Conservation (phyloP, 2,888 invertebrate genomes). For the Anoncus sp. region DNA sequence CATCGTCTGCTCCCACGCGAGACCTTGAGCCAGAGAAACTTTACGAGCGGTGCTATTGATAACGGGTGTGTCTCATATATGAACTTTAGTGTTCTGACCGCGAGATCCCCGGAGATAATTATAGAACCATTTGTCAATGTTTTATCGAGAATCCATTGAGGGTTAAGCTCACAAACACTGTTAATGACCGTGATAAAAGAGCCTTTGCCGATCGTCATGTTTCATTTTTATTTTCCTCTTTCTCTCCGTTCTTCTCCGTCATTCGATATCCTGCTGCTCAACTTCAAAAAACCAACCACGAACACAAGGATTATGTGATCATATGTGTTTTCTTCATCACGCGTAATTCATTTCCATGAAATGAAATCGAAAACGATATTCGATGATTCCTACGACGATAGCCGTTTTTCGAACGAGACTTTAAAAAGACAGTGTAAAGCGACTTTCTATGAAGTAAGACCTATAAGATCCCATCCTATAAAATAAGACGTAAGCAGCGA, state of each 20-base stretch:
- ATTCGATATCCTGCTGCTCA: not conserved
- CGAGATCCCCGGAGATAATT: conserved; percentile 43
- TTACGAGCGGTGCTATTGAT: conserved; percentile 25
- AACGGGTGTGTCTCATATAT: not conserved
- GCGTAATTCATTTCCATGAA: no score
- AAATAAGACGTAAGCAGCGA: no score
- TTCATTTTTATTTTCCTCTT: not conserved
- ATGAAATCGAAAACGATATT: no score
- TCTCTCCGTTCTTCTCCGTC: not conserved
- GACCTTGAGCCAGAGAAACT: conserved; percentile 1
- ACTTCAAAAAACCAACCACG: conserved; percentile 3
- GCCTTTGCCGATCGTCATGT: not conserved
- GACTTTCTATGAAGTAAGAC: no score
- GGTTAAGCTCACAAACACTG: not conserved
- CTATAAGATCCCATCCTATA: no score
- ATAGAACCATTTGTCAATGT: conserved; percentile 54
- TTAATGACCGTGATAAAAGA: conserved; percentile 6
- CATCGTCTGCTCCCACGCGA: not conserved
- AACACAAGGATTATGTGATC: not conserved
- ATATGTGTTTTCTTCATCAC: not conserved
- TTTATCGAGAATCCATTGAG: conserved; percentile 36
- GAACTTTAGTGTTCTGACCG: conserved; percentile 26
- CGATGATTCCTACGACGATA: no score
- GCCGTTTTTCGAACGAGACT: no score
- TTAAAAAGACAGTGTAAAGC: no score